Evolutionary conservation across 1,140 invertebrate species (phyloP), one percentile per base, ranked within the genome.

Genomic region (Metaphire vulgaris): DNA sequence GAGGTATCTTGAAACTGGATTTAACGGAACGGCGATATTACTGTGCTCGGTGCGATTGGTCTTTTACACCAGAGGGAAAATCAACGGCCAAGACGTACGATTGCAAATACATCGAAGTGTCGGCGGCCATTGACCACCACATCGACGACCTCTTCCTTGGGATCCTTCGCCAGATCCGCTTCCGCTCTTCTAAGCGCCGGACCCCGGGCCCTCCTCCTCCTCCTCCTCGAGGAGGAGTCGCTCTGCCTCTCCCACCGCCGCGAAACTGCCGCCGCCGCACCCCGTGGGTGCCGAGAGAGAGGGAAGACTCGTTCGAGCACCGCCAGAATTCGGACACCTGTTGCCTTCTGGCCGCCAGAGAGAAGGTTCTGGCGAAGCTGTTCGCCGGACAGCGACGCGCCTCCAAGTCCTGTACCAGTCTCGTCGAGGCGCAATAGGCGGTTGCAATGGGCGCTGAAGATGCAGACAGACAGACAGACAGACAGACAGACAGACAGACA

Each of bases 51-150:
- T n/a, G n/a, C n/a, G n/a, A n/a, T n/a, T n/a, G n/a, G 41, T 56
- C 70, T 72, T 29, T 69, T 72, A 31, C 81, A 83, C 70, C 80
- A 85, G 83, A 85, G 33, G 83, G 81, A 0, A 81, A 81, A 72
- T 74, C 77, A 1, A 81, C 92, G 70, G 91, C 91, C n/a, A 90
- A 89, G 76, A 89, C 88, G 26, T 91, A 90, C 79, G 89, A 90
- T 30, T 92, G 91, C 82, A 92, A 92, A 81, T 92, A 92, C 81
- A 92, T 93, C 78, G 92, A 94, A 83, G 92, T 92, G 0, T 93
- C 92, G 0, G 91, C 91, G 1, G 91, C 91, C 0, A 86, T 94
- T 32, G 91, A 92, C 76, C 91, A 93, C 79, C 91, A 93, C 80
- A 90, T 94, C 1, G 92, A 94, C 81, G 91, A 93, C 79, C 86